Evolutionary conservation across 2,797 vertebrate species (phyloP).

Genomic region (Enteromius viviparus): DNA sequence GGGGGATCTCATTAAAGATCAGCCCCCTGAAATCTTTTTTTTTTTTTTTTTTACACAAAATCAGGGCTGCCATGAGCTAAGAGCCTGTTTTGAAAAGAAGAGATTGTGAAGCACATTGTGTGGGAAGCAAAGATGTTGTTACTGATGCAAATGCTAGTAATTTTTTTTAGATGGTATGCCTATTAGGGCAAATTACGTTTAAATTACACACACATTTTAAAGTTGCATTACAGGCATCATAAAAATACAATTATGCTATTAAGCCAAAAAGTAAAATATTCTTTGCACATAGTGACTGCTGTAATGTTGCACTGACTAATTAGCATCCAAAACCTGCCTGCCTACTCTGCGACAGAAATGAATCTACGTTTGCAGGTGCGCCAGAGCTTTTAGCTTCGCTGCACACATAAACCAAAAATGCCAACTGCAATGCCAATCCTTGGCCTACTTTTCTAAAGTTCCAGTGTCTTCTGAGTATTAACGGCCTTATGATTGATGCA

Average conservation of each 20-base stretch:
- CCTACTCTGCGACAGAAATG: background rate
- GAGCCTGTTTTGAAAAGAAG: slow-evolving; percentile 36
- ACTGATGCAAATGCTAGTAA: background rate
- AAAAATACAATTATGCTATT: slow-evolving; percentile 8
- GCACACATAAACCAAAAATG: slow-evolving; percentile 33
- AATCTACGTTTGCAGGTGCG: background rate
- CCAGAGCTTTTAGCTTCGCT: slow-evolving; percentile 4
- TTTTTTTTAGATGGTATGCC: background rate
- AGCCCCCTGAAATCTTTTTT: slow-evolving; percentile 32
- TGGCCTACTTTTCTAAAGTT: slow-evolving; percentile 76
- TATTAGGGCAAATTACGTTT: background rate
- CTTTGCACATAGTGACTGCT: background rate
- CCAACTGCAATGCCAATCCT: slow-evolving; percentile 64
- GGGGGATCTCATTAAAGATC: slow-evolving; percentile 47
- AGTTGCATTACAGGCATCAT: background rate
- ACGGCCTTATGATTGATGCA: slow-evolving; percentile 72
- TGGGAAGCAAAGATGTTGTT: slow-evolving; percentile 13
- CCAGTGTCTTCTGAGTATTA: slow-evolving; percentile 70
- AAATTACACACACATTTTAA: background rate
- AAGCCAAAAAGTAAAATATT: background rate
- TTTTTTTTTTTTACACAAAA: background rate
- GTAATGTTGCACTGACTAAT: background rate
- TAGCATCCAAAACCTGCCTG: background rate
- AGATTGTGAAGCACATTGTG: background rate
- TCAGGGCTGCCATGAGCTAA: slow-evolving; percentile 35